phyloP scores from a whole-genome alignment of 2,113 vertebrate genomes.

The Lophotis ruficrista region DNA sequence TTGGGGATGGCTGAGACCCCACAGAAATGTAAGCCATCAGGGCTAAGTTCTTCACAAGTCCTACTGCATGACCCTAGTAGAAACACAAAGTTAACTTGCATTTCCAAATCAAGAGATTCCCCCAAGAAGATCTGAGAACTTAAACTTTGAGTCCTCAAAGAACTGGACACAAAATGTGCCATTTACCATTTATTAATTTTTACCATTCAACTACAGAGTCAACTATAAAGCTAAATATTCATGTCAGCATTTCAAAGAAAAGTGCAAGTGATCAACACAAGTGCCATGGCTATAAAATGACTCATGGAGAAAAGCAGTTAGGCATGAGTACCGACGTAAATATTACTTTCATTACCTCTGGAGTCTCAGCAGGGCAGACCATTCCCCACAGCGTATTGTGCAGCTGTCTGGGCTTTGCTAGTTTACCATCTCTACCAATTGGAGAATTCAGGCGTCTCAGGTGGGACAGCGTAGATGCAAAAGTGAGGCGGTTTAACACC shows the following conservation, averaged over 20 bases:
- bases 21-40: constrained; percentile 99
- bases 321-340: neutral
- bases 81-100: neutral
- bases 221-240: neutral
- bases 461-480: constrained; percentile 95
- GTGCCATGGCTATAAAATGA: neutral
- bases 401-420: constrained; percentile 96
- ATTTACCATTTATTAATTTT: neutral
- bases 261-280: neutral
- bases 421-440: constrained; percentile 94
- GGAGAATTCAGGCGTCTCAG: constrained; percentile 95
- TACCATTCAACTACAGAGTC: neutral
- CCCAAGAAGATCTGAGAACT: neutral
- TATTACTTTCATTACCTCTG: constrained; percentile 82
- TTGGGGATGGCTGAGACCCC: constrained; percentile 96
- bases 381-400: constrained; percentile 99
- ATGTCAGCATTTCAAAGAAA: neutral
- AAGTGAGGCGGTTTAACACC: constrained; percentile 97
- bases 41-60: constrained; percentile 97
- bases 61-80: constrained; percentile 94
- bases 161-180: neutral
- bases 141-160: neutral
- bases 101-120: neutral
- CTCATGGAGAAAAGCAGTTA: neutral
- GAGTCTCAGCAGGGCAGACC: constrained; percentile 98